phyloP scores from a whole-genome alignment of 1,140 invertebrate genomes.

The Aphaenogaster ashmeadi region DNA sequence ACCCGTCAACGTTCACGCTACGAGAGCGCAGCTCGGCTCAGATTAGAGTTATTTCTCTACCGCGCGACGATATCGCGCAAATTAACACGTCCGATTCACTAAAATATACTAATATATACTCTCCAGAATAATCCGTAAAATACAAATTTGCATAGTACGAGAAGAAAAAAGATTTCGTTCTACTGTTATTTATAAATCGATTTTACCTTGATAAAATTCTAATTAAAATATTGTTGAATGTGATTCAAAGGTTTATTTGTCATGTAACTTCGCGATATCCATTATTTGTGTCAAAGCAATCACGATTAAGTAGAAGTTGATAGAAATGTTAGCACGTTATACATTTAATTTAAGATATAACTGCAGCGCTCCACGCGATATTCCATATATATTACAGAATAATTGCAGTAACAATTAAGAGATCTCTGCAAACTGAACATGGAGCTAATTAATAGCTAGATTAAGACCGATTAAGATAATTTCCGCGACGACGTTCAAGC shows the following conservation, averaged over 20 bases:
- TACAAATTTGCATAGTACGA: not conserved
- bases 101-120: not conserved
- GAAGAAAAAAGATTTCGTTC: not conserved
- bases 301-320: not conserved
- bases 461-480: slow-evolving; percentile 61
- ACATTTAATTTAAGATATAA: not conserved
- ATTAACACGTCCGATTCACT: not conserved
- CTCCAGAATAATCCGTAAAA: not conserved
- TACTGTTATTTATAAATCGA: not conserved
- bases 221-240: not conserved
- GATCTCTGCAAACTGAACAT: slow-evolving; percentile 38
- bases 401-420: slow-evolving; percentile 43
- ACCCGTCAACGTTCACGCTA: slow-evolving; percentile 43
- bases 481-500: slow-evolving; percentile 43
- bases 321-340: not conserved
- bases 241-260: not conserved
- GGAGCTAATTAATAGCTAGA: slow-evolving; percentile 58
- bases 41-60: slow-evolving; percentile 3
- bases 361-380: not conserved
- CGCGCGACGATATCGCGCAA: not conserved
- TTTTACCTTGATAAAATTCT: not conserved
- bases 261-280: not conserved
- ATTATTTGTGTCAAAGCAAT: not conserved
- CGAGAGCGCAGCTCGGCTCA: slow-evolving; percentile 2
- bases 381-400: slow-evolving; percentile 24